Evolutionary conservation across 2,797 vertebrate species (phyloP), one percentile per base, ranked within the genome.

Genomic region (Pelobates cultripes): DNA sequence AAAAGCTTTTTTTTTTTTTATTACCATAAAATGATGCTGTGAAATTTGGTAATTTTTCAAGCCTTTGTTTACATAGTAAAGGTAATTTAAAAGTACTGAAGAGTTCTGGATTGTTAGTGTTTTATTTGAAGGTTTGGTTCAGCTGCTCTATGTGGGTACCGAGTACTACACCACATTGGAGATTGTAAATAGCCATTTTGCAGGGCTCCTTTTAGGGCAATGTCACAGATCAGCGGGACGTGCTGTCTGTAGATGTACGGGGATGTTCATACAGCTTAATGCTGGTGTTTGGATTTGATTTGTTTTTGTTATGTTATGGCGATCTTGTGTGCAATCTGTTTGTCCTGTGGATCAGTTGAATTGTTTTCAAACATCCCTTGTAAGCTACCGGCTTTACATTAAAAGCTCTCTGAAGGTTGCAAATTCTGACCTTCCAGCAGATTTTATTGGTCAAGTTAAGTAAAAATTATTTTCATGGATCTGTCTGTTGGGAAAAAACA

Each of bases 231-330:
- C 14, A 71, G 57, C 9, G n/a, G 67, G 41, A 53, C 44, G 12
- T n/a, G 17, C 17, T n/a, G 41, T 28, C 43, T 43, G 41, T 4
- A 44, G n/a, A 51, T 51, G 43, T 12, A 71, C 68, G 44, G 55
- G 57, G 43, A 71, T 3, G 51, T 63, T 70, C 70, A 28, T 45
- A 71, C 51, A 73, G 44, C 45, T 55, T 43, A 66, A 4, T 61
- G 40, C 3, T 53, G 9, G 10, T 82, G 74, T 72, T 74, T 55
- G 41, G 55, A 13, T 61, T 64, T 64, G 61, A 7, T 28, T 69
- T 80, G 78, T 80, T 76, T 81, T 68, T 63, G 0, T 70, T 28
- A 4, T 81, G 73, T 70, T 75, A 75, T 71, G 67, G 79, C 55
- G 79, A 76, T 67, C 67, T 53, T 4, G 17, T 28, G 43, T n/a